phyloP scores from a whole-genome alignment of 2,797 vertebrate species.

The Apogon hyalosoma region DNA sequence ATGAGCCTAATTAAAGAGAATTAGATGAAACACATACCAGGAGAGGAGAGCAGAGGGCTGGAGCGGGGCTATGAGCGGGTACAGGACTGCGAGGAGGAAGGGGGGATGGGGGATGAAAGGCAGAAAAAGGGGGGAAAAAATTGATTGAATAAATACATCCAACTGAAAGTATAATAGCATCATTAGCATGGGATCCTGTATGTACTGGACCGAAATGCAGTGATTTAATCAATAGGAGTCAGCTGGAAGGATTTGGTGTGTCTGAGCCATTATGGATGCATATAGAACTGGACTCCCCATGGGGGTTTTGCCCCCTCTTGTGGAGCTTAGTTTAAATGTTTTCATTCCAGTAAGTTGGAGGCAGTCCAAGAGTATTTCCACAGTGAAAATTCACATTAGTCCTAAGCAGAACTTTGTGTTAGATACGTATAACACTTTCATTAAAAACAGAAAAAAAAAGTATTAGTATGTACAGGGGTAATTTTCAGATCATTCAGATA shows the following conservation, averaged over 20 bases:
- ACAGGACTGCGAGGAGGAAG: neutral
- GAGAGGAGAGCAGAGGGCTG: constrained; percentile 6
- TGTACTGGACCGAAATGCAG: neutral
- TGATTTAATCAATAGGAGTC: constrained; percentile 21
- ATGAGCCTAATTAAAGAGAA: constrained; percentile 81
- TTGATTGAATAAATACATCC: constrained; percentile 14
- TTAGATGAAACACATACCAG: constrained; percentile 77
- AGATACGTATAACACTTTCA: no score
- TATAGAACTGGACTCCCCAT: constrained; percentile 43
- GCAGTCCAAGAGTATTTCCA: constrained; percentile 33
- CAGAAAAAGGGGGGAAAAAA: constrained; percentile 24
- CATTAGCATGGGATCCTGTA: neutral
- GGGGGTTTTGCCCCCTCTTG: constrained; percentile 80
- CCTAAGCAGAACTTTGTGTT: constrained; percentile 2
- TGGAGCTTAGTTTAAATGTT: constrained; percentile 66
- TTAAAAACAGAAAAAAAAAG: no score
- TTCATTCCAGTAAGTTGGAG: constrained; percentile 25
- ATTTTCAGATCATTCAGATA: no score
- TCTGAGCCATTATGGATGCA: constrained; percentile 12
- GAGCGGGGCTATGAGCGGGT: neutral
- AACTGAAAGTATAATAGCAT: constrained; percentile 20
- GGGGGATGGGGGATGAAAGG: neutral
- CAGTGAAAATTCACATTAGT: constrained; percentile 2
- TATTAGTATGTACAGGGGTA: no score
- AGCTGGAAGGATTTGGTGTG: constrained; percentile 22